A percentile compares a stretch with the other conserved stretches of the same genome.
Conservation (phyloP, 1,140 invertebrate species). For the Drosophila sp. region DNA sequence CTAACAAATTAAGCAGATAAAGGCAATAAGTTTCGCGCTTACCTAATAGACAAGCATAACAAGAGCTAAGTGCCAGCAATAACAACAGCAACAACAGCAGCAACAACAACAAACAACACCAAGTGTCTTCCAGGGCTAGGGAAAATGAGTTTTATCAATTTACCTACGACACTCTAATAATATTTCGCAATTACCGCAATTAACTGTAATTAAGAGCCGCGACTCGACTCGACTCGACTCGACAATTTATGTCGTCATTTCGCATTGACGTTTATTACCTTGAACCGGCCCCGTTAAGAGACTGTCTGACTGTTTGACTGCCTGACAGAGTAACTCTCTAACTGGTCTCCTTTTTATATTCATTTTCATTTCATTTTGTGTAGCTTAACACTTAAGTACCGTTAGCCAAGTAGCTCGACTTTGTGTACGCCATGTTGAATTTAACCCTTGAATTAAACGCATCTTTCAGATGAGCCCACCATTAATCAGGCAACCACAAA, state of each 20-base stretch:
- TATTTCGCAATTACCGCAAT: slow-evolving; percentile 79
- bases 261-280: slow-evolving; percentile 46
- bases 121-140: slow-evolving; percentile 15
- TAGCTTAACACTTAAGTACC: slow-evolving; percentile 46
- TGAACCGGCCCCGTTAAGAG: slow-evolving; percentile 16
- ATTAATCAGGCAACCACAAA: slow-evolving; percentile 97
- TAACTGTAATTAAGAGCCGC: slow-evolving; percentile 71
- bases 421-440: slow-evolving; percentile 6
- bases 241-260: slow-evolving; percentile 67
- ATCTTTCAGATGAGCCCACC: slow-evolving; percentile 91
- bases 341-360: not conserved
- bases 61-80: slow-evolving; percentile 35
- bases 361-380: not conserved
- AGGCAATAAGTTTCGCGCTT: slow-evolving; percentile 70
- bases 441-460: slow-evolving; percentile 19
- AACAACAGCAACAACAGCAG: slow-evolving; percentile 20
- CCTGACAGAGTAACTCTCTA: not conserved
- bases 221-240: no score
- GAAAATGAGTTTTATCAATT: slow-evolving; percentile 69
- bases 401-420: slow-evolving; percentile 1
- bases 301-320: not conserved
- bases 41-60: slow-evolving; percentile 68
- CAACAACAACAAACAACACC: slow-evolving; percentile 4
- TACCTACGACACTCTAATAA: slow-evolving; percentile 65
- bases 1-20: slow-evolving; percentile 80